phyloP scores from a whole-genome alignment of 2,797 vertebrate genomes.

The Dallia pectoralis region DNA sequence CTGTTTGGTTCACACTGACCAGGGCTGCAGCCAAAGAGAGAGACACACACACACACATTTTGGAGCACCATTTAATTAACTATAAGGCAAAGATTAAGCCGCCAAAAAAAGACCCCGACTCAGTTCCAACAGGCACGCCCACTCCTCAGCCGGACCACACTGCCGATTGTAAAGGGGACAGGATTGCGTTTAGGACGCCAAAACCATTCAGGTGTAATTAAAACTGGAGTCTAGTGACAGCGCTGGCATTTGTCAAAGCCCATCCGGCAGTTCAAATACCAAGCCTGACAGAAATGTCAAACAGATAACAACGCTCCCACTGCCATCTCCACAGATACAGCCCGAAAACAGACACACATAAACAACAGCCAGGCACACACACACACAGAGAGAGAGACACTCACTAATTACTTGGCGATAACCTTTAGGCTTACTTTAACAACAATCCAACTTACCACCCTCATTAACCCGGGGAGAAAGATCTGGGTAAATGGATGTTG shows the following conservation, averaged over 20 bases:
- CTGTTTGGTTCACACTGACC: constrained; percentile 59
- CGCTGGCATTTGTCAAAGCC: constrained; percentile 91
- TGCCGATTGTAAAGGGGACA: neutral
- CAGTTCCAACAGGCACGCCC: neutral
- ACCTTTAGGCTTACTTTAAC: constrained; percentile 86
- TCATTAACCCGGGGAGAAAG: constrained; percentile 67
- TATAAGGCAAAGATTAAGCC: constrained; percentile 69
- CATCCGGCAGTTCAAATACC: constrained; percentile 90
- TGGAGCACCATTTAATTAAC: constrained; percentile 83
- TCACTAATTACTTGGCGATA: constrained; percentile 82
- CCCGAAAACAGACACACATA: neutral
- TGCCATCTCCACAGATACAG: neutral
- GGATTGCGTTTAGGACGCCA: neutral
- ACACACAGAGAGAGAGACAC: neutral
- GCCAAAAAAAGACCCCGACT: constrained; percentile 76
- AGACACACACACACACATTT: neutral
- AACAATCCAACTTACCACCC: constrained; percentile 73
- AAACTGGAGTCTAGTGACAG: constrained; percentile 87
- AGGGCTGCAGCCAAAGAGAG: constrained; percentile 29
- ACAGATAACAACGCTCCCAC: constrained; percentile 78
- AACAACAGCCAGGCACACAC: neutral
- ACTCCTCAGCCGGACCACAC: neutral
- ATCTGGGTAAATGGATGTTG: constrained; percentile 56
- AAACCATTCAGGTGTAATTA: constrained; percentile 88
- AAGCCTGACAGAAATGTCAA: constrained; percentile 96